phyloP scores from a whole-genome alignment of 2,113 vertebrate genomes.

The Planiliza haematocheilus region DNA sequence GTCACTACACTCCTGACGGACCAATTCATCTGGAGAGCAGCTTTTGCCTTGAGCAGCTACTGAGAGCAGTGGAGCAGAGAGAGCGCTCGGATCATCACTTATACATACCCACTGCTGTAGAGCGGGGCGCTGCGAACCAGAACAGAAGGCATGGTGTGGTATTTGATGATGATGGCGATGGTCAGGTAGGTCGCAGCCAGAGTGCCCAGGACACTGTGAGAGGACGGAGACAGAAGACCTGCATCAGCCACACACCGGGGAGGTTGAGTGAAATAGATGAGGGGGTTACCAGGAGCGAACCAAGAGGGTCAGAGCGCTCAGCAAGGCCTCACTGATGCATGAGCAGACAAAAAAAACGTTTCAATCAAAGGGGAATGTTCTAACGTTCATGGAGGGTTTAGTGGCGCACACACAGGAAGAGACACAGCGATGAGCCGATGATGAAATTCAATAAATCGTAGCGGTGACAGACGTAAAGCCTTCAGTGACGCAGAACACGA shows the following conservation, averaged over 20 bases:
- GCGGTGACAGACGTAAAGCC: too few relatives aligned
- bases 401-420: too few relatives aligned
- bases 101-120: slow-evolving; percentile 78
- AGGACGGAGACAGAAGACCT: slow-evolving; percentile 14
- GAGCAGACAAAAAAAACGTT: too few relatives aligned
- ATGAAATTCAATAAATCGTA: too few relatives aligned
- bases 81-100: slow-evolving; percentile 10
- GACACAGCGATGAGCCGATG: too few relatives aligned
- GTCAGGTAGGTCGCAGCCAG: slow-evolving; percentile 89
- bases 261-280: not conserved
- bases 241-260: slow-evolving; percentile 19
- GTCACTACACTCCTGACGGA: not conserved
- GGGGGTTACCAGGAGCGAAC: not conserved
- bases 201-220: slow-evolving; percentile 86
- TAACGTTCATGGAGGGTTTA: too few relatives aligned
- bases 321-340: too few relatives aligned
- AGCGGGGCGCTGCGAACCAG: slow-evolving; percentile 38
- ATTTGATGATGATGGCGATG: slow-evolving; percentile 85
- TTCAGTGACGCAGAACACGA: too few relatives aligned
- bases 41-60: not conserved
- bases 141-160: slow-evolving; percentile 77
- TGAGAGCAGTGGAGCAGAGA: not conserved
- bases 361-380: too few relatives aligned
- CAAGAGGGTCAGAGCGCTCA: not conserved
- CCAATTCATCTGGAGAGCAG: not conserved